These are phyloP conservation scores for Zoanthus sansibaricus DNA, from an alignment of 92 coral and sea anemone species.

Conservation along the genomic window DNA sequence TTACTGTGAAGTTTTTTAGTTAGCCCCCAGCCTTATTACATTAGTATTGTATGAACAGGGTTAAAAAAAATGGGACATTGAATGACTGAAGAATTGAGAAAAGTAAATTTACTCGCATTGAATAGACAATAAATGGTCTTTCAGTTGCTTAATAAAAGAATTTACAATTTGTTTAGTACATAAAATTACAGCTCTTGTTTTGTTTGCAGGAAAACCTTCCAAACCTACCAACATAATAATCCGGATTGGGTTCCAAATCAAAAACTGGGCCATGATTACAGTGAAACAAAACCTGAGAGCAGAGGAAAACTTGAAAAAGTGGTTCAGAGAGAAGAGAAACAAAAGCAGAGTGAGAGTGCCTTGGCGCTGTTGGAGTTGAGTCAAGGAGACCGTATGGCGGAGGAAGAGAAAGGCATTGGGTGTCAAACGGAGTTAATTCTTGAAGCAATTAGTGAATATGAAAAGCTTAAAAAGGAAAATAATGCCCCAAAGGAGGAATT, in stretches of 20 bases:
- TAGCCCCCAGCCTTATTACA: no score
- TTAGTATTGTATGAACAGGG: no score
- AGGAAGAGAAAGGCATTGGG: constrained; percentile 24
- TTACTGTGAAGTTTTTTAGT: no score
- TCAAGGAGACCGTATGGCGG: constrained; percentile 18
- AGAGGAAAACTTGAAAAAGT: constrained; percentile 39
- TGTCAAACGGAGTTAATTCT: constrained; percentile 39
- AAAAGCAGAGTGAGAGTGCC: constrained; percentile 52
- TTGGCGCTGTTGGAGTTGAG: constrained; percentile 55
- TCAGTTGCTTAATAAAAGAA: no score
- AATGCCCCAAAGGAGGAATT: constrained; percentile 46
- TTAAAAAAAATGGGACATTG: no score
- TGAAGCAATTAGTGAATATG: constrained; percentile 5
- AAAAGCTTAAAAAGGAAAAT: constrained; percentile 39
- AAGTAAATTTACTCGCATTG: no score
- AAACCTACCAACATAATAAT: constrained; percentile 51
- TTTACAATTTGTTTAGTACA: not conserved
- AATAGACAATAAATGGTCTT: no score
- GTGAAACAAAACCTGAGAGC: constrained; percentile 52
- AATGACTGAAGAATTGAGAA: no score
- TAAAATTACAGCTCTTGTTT: constrained; percentile 6
- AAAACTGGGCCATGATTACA: constrained; percentile 46
- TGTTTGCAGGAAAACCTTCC: constrained; percentile 62
- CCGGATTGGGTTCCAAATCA: constrained; percentile 63
- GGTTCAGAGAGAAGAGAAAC: constrained; percentile 52